phyloP scores from a whole-genome alignment of 2,113 vertebrate genomes.

The Falco punctatus region DNA sequence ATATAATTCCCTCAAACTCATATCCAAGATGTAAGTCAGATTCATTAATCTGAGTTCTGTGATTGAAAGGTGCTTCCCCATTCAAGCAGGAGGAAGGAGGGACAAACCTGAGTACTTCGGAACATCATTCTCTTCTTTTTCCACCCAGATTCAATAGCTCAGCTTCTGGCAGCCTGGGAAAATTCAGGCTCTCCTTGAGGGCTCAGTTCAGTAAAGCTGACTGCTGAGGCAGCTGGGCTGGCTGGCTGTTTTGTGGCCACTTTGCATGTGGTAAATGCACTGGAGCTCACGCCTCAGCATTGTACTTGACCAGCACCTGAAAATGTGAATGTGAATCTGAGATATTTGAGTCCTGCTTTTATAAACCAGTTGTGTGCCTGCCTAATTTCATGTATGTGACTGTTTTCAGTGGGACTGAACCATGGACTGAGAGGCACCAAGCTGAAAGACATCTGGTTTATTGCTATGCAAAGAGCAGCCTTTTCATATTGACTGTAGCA shows the following conservation, averaged over 20 bases:
- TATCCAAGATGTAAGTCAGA: not conserved
- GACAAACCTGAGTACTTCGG: not conserved
- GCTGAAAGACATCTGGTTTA: not conserved
- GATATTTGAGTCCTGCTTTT: not conserved
- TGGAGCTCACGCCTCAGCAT: not conserved
- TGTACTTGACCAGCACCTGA: not conserved
- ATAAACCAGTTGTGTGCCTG: not conserved
- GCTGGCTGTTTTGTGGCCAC: not conserved
- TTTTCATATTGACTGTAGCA: not conserved
- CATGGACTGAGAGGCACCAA: not conserved
- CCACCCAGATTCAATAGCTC: not conserved
- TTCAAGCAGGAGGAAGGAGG: not conserved
- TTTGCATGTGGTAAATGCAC: not conserved
- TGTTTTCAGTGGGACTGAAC: not conserved
- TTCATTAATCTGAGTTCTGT: not conserved
- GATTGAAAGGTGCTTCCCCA: not conserved
- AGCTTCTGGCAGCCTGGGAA: not conserved
- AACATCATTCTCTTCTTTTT: not conserved
- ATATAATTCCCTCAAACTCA: not conserved
- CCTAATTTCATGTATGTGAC: not conserved
- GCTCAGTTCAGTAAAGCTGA: not conserved
- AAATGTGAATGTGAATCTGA: not conserved
- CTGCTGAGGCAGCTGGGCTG: not conserved
- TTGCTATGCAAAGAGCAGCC: not conserved
- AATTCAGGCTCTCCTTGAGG: not conserved